Conservation (phyloP, 2,888 invertebrate species). For the Pseudolycoriella hygida region DNA sequence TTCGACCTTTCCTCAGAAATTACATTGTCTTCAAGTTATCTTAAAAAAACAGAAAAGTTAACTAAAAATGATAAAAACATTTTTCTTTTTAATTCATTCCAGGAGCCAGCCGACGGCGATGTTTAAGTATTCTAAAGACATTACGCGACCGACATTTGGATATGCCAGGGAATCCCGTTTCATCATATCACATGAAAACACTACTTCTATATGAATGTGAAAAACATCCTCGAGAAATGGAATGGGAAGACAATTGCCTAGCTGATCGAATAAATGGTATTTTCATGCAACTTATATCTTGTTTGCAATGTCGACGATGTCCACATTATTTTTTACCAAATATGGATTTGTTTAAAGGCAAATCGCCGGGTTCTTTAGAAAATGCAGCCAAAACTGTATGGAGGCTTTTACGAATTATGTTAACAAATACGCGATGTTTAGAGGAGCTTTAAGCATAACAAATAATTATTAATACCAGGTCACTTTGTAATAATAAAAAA, state of each 20-base stretch:
- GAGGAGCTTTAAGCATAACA: conserved; percentile 58
- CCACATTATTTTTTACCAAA: conserved; percentile 93
- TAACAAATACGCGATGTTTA: conserved; percentile 79
- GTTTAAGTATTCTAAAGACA: conserved; percentile 78
- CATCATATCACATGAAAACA: conserved; percentile 81
- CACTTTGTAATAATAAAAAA: too few relatives aligned
- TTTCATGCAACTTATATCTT: conserved; percentile 84
- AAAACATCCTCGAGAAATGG: conserved; percentile 83
- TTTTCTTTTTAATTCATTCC: conserved; percentile 11
- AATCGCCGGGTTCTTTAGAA: conserved; percentile 76
- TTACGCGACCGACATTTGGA: conserved; percentile 82
- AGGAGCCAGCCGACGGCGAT: conserved; percentile 65
- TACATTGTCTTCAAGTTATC: too few relatives aligned
- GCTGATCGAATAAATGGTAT: conserved; percentile 90
- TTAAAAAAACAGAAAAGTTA: too few relatives aligned
- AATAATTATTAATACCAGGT: not conserved
- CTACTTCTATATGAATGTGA: conserved; percentile 88
- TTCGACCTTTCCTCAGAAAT: too few relatives aligned
- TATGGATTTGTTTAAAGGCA: conserved; percentile 85
- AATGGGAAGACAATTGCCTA: conserved; percentile 86
- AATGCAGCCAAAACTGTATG: conserved; percentile 89
- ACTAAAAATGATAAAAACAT: not conserved
- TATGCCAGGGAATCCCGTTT: conserved; percentile 74
- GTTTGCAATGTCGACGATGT: conserved; percentile 85
- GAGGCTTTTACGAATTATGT: conserved; percentile 77